phyloP scores from a whole-genome alignment of 2,888 invertebrate genomes.

The Carterocephalus palaemon region DNA sequence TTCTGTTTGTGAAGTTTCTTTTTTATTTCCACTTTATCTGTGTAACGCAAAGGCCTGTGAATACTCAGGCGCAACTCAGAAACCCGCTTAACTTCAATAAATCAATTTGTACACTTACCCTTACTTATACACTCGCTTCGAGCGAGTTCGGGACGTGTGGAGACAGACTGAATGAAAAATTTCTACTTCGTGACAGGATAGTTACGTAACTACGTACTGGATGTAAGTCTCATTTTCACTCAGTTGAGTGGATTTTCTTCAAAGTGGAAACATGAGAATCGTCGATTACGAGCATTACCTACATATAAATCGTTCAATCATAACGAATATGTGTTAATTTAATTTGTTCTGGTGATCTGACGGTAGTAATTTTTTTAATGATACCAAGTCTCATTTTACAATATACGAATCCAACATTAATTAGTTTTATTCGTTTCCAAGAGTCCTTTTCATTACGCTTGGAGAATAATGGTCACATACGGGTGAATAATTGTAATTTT shows the following conservation, averaged over 20 bases:
- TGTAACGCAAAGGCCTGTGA: constrained; percentile 69
- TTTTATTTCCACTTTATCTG: constrained; percentile 77
- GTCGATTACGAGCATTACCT: too few relatives aligned
- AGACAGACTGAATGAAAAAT: constrained; percentile 54
- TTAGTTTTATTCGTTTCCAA: too few relatives aligned
- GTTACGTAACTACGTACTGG: constrained; percentile 32
- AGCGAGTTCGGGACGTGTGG: constrained; percentile 59
- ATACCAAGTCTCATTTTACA: too few relatives aligned
- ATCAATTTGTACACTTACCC: constrained; percentile 77
- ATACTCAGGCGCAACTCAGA: constrained; percentile 72
- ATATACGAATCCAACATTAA: too few relatives aligned
- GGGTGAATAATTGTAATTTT: too few relatives aligned
- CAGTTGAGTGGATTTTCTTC: constrained; percentile 4
- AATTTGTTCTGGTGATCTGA: too few relatives aligned
- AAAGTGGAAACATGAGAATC: neutral
- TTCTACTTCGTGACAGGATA: constrained; percentile 42
- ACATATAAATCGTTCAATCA: too few relatives aligned
- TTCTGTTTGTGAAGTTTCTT: constrained; percentile 77
- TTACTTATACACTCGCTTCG: constrained; percentile 60
- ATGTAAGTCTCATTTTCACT: constrained; percentile 11
- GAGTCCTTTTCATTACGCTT: too few relatives aligned
- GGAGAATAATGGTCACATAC: too few relatives aligned
- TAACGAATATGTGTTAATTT: too few relatives aligned
- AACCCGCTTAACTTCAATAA: constrained; percentile 76
- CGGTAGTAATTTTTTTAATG: too few relatives aligned